Percentiles rank a stretch among this genome's conserved stretches.
phyloP scores from a whole-genome alignment of 2,888 invertebrate genomes.

The Drosophila kokeensis region DNA sequence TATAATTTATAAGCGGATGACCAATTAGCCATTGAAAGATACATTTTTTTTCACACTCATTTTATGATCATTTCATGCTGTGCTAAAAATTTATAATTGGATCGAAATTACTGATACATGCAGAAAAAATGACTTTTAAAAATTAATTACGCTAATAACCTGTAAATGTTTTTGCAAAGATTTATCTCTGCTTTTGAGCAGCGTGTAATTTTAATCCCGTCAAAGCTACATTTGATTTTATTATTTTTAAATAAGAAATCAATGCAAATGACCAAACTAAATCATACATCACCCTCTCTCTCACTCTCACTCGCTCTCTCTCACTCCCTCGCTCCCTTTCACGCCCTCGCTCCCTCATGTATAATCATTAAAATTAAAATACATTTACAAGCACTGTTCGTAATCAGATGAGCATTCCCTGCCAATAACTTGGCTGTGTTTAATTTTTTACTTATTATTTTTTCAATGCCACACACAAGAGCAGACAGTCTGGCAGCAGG shows the following conservation, averaged over 20 bases:
- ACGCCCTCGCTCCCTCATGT: background rate
- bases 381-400: slow-evolving; percentile 5
- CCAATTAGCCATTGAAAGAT: background rate
- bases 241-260: background rate
- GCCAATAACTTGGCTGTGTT: slow-evolving; percentile 31
- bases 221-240: background rate
- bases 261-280: background rate
- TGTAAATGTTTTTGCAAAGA: background rate
- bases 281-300: background rate
- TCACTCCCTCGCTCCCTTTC: no score
- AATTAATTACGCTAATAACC: background rate
- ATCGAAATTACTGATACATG: background rate
- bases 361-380: slow-evolving; percentile 19
- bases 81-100: background rate
- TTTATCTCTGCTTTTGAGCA: background rate
- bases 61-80: background rate
- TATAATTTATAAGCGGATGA: background rate
- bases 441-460: slow-evolving; percentile 1
- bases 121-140: background rate
- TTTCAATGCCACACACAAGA: slow-evolving; percentile 2
- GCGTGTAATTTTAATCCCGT: background rate
- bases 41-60: background rate
- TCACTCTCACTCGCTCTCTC: no score
- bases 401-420: slow-evolving; percentile 32
- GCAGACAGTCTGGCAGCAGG: background rate